phyloP scores from a whole-genome alignment of 2,113 vertebrate genomes.

The Rhea americana region DNA sequence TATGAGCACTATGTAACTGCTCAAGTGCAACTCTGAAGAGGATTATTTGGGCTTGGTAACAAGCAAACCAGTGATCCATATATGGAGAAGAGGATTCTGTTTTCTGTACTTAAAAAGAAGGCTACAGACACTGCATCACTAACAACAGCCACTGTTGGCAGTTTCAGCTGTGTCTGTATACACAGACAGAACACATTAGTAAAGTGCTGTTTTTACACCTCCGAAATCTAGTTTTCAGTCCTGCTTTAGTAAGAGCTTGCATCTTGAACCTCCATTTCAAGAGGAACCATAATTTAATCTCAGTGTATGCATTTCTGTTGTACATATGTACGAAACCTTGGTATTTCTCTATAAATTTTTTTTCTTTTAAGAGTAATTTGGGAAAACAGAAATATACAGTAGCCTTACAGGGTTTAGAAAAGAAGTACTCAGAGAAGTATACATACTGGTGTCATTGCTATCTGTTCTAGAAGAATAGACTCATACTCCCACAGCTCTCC shows the following conservation, averaged over 20 bases:
- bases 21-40: not conserved
- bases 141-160: not conserved
- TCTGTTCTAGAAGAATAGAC: not conserved
- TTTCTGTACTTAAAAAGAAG: not conserved
- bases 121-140: not conserved
- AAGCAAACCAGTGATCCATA: not conserved
- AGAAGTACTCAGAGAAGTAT: not conserved
- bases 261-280: not conserved
- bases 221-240: not conserved
- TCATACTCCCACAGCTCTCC: not conserved
- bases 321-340: not conserved
- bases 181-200: not conserved
- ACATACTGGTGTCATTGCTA: not conserved
- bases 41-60: not conserved
- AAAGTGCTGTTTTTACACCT: not conserved
- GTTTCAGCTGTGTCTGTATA: not conserved
- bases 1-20: rapidly evolving
- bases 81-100: rapidly evolving
- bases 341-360: not conserved
- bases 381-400: not conserved
- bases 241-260: not conserved
- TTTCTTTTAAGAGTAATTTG: not conserved
- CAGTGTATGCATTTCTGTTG: not conserved
- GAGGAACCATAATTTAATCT: rapidly evolving
- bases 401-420: not conserved